Base-by-base conservation (phyloP, 2,888 invertebrate genomes). In the Hecatera dysodea region DNA sequence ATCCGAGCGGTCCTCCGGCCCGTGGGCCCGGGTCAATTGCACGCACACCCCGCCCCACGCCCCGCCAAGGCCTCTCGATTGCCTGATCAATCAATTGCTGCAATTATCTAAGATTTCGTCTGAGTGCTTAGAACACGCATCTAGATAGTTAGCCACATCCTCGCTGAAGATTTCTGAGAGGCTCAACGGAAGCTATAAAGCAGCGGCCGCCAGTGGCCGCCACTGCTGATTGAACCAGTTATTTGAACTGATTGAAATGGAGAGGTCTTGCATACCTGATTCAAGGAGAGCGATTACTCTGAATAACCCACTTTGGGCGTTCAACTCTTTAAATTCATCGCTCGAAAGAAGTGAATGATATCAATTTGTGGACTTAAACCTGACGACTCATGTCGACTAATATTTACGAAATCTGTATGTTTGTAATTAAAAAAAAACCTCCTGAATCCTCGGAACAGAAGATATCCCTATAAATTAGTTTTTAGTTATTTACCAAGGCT, bases 81-180 rank as follows among this genome's bases (percentile, higher is more conserved):
- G 75, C 64, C 75, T 78, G 63, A 78, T 67, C 70, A 66, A 76
- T 78, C 52, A 77, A 80, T 71, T 75, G 46, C 2, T 78, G 63
- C 63, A 82, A 84, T 84, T 82, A 79, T 59, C 61, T 46, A 33
- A 75, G 78, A 82, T 82, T 75, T 73, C 22, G 69, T 74, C 65
- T 61, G 70, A 57, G 59, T 65, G 72, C 64, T 72, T 50, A 52
- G 55, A 81, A 65, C 81, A 71, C 81, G 68, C 65, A 69, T 73
- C 44, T 36, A 55, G 46, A 73, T 77, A 71, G 71, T 82, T 76
- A 66, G 17, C 53, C 22, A 62, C 70, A 76, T 77, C 76, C 76
- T 71, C 65, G 46, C 65, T n/a, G 52, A 69, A 64, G 64, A 65
- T 69, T 62, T 78, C 67, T 74, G 64, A 78, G 67, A 75, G 64